Conservation (phyloP, 2,113 vertebrate species). For the Oncorhynchus tshawytscha region DNA sequence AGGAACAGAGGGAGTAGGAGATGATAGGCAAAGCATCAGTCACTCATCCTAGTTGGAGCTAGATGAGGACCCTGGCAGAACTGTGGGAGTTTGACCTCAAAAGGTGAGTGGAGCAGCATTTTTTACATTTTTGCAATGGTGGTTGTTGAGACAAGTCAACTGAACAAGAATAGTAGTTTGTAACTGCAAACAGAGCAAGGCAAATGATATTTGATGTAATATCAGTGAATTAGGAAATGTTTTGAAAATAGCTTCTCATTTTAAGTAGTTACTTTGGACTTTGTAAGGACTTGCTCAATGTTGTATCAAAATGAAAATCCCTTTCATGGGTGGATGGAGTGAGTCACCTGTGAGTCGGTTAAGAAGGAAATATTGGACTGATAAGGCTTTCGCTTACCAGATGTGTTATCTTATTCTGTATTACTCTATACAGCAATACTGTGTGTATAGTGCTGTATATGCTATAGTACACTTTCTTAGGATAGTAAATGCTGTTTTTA, state of each 20-base stretch:
- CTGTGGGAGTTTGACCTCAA: conserved; percentile 57
- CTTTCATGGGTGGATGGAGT: neutral
- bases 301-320: neutral
- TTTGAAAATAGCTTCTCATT: neutral
- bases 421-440: neutral
- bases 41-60: conserved; percentile 51
- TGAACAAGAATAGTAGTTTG: neutral
- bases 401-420: neutral
- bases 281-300: no score
- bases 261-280: neutral
- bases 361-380: neutral
- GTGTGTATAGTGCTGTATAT: neutral
- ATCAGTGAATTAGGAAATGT: neutral
- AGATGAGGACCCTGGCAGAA: conserved; percentile 58
- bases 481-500: neutral
- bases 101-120: conserved; percentile 27
- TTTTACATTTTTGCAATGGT: conserved; percentile 32
- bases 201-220: neutral
- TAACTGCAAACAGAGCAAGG: neutral
- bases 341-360: neutral
- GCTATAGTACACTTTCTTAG: conserved; percentile 4
- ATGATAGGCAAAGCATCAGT: conserved; percentile 62
- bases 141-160: neutral
- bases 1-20: conserved; percentile 54
- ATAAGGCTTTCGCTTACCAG: neutral